Percentiles rank a stretch among this genome's conserved stretches.
Conservation (phyloP, 2,797 vertebrate species). For the Carapus acus region DNA sequence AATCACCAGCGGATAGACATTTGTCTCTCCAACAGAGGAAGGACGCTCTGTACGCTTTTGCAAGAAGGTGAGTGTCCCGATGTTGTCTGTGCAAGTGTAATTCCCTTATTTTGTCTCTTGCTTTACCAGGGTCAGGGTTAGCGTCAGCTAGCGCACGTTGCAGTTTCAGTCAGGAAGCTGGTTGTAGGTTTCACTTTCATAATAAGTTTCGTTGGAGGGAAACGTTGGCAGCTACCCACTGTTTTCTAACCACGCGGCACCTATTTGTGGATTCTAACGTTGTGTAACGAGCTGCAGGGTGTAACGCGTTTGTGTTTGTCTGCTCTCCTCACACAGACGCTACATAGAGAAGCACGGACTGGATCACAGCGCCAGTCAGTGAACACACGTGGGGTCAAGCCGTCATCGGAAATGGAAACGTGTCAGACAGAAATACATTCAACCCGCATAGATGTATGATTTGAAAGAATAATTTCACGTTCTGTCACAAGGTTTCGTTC, state of each 20-base stretch:
- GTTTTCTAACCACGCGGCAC: too few species aligned
- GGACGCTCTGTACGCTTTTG: constrained; percentile 86
- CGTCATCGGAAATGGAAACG: constrained; percentile 34
- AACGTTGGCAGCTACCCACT: too few species aligned
- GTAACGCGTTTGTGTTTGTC: neutral
- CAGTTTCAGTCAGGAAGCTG: too few species aligned
- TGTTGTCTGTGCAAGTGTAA: too few species aligned
- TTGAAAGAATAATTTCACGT: constrained; percentile 61
- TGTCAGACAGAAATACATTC: constrained; percentile 50
- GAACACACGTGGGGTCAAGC: constrained; percentile 56
- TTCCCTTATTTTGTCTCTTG: too few species aligned
- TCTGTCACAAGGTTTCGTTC: constrained; percentile 50
- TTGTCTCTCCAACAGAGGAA: constrained; percentile 94
- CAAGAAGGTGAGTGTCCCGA: constrained; percentile 77
- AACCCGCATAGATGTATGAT: constrained; percentile 52
- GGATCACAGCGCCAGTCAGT: constrained; percentile 63
- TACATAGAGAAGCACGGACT: constrained; percentile 76
- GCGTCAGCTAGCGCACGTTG: too few species aligned
- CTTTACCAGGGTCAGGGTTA: too few species aligned
- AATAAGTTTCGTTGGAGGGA: too few species aligned
- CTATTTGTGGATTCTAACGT: too few species aligned
- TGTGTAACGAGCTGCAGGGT: too few species aligned
- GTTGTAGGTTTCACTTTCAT: too few species aligned
- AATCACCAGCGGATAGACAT: constrained; percentile 84
- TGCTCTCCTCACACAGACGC: constrained; percentile 57